Conservation (phyloP, 2,797 vertebrate species). For the Typhlichthys subterraneus region DNA sequence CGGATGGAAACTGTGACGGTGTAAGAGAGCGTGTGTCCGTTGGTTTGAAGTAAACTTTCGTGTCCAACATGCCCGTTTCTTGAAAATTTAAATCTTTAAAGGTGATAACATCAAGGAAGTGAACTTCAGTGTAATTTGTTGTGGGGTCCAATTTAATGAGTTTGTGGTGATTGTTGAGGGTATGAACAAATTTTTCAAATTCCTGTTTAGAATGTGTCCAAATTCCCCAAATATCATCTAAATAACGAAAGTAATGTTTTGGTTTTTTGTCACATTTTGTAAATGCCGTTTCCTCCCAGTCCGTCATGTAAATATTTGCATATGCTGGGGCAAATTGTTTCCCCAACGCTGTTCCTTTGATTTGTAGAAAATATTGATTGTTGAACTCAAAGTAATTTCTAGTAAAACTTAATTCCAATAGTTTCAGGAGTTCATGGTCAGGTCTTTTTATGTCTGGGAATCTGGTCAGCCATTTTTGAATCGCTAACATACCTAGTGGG, state of each 20-base stretch:
- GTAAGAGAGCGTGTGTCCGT: background rate
- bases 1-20: background rate
- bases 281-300: slow-evolving; percentile 10
- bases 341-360: slow-evolving; percentile 24
- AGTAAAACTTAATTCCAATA: slow-evolving; percentile 11
- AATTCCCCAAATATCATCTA: slow-evolving; percentile 18
- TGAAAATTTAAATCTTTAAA: background rate
- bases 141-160: background rate
- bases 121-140: background rate
- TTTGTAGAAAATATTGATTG: slow-evolving; percentile 2
- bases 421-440: background rate
- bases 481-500: background rate
- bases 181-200: background rate
- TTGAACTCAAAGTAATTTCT: slow-evolving; percentile 30
- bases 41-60: background rate
- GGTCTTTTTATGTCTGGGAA: background rate
- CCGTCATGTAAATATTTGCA: slow-evolving; percentile 16
- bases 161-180: slow-evolving; percentile 1
- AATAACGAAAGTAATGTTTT: slow-evolving; percentile 1
- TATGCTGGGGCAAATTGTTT: slow-evolving; percentile 20
- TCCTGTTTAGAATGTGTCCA: background rate
- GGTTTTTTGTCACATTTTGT: background rate
- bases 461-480: background rate
- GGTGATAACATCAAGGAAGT: background rate
- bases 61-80: background rate